phyloP scores from a whole-genome alignment of 1,140 invertebrate genomes.

The Drosophila auraria region DNA sequence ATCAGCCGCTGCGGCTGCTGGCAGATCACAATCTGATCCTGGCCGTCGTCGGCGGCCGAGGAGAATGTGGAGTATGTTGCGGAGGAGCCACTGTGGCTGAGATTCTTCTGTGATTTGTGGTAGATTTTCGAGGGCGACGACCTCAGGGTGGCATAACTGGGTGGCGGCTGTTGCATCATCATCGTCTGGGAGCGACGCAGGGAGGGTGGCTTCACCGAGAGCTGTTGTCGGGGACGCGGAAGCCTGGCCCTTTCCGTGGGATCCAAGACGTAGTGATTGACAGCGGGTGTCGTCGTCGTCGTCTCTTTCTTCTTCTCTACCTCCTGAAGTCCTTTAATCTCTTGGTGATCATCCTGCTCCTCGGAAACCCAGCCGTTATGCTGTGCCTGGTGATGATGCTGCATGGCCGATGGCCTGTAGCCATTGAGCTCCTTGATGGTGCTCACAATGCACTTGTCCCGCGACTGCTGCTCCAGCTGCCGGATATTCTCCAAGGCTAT shows the following conservation, averaged over 20 bases:
- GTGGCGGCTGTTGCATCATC: constrained; percentile 47
- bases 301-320: background rate
- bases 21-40: constrained; percentile 63
- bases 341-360: constrained; percentile 18
- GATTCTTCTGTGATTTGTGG: constrained; percentile 26
- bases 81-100: constrained; percentile 50
- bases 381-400: constrained; percentile 86
- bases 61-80: constrained; percentile 58
- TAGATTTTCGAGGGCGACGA: constrained; percentile 15
- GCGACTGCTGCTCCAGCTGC: constrained; percentile 60
- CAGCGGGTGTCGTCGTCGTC: constrained; percentile 8
- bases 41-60: constrained; percentile 29
- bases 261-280: constrained; percentile 79
- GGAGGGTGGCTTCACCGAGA: constrained; percentile 73
- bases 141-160: constrained; percentile 58
- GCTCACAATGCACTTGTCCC: constrained; percentile 60
- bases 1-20: constrained; percentile 68
- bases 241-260: constrained; percentile 63
- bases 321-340: background rate
- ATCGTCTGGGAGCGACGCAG: constrained; percentile 78
- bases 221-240: constrained; percentile 73
- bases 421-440: constrained; percentile 87
- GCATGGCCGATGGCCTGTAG: constrained; percentile 86
- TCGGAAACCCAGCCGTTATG: constrained; percentile 86
- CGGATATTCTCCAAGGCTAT: constrained; percentile 87